Evolutionary conservation across 1,140 invertebrate species (phyloP), one percentile per base, ranked within the genome.

Genomic region (Drosophila arizonae): DNA sequence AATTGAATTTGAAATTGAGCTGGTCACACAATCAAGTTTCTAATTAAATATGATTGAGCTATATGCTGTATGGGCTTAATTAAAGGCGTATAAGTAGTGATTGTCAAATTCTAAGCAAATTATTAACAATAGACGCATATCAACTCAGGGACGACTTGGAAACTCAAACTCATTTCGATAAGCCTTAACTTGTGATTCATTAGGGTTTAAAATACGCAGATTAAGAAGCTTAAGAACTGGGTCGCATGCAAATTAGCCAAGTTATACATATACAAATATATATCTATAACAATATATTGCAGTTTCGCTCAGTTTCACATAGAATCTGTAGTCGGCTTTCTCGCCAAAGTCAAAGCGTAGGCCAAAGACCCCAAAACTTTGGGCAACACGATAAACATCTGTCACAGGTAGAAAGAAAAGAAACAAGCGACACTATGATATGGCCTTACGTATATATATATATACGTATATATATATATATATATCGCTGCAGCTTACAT

Each of bases 71-170:
- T 45, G 6, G 2, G 17, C 17, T 9, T 66, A 54, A 72, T 71
- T 71, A 71, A 45, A 64, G 41, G 24, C 28, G 52, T 39, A 56
- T 58, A 58, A 64, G 43, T 45, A 21, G 13, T 26, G 21, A 28
- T 11, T 26, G 30, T 82, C 86, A 87, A 87, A 87, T 86, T 86
- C 81, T 86, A 78, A 39, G 48, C 63, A 66, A 76, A 57, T 65
- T 30, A 62, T 52, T 62, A 66, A 63, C 61, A 54, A 65, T 48
- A 26, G 21, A 6, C 30, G 36, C 51, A 61, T 5, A 46, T 17
- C 43, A 77, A 86, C 74, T 85, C 81, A 87, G 70, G 82, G 81
- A 52, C 82, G 50, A 60, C 57, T 74, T 81, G 54, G 64, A 67
- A 60, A 33, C 43, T 6, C 26, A 33, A 71, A 72, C 55, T 58